These are phyloP conservation scores for Rhynchomys soricoides DNA, from an alignment of 2,113 vertebrate species.

Conservation along the genomic window DNA sequence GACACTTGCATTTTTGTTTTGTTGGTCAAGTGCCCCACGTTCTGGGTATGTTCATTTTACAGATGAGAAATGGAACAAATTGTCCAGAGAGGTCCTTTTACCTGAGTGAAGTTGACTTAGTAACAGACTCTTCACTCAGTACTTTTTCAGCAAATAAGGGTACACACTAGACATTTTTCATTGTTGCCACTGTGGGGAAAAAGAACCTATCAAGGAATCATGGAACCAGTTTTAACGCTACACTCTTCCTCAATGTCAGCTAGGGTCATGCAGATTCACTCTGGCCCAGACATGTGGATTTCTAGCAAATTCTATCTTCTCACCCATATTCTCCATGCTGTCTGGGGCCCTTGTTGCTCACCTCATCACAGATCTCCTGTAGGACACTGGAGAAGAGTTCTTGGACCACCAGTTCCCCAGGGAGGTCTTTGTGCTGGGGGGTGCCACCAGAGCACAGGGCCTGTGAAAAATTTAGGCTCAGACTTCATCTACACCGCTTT, in stretches of 20 bases:
- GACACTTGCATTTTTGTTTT: neutral
- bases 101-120: neutral
- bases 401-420: slow-evolving; percentile 85
- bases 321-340: neutral
- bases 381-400: slow-evolving; percentile 93
- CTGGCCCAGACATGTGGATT: neutral
- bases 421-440: slow-evolving; percentile 82
- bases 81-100: neutral
- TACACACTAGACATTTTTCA: neutral
- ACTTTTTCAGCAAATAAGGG: neutral
- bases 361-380: slow-evolving; percentile 94
- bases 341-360: slow-evolving; percentile 69
- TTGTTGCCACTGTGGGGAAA: neutral
- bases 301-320: slow-evolving; percentile 1
- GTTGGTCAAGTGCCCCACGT: neutral
- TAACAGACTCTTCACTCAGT: neutral
- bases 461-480: slow-evolving; percentile 66
- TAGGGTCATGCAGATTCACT: neutral
- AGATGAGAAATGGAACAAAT: neutral
- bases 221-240: neutral
- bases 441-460: slow-evolving; percentile 75
- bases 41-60: neutral
- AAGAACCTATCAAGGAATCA: neutral
- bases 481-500: neutral
- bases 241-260: neutral